Evolutionary conservation across 2,888 invertebrate species (phyloP).

Genomic region (Oeneis ivallda): DNA sequence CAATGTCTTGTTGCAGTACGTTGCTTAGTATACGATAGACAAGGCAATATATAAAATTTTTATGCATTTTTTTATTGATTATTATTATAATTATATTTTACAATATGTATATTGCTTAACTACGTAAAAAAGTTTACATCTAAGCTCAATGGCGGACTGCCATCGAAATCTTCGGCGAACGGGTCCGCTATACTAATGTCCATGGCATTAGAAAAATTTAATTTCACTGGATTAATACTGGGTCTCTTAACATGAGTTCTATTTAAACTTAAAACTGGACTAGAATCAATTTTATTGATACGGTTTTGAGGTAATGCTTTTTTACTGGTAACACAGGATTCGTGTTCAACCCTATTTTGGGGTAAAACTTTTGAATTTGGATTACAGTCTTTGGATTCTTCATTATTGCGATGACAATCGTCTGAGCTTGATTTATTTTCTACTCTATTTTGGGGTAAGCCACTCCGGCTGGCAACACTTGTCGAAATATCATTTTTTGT

Average conservation of each 20-base stretch:
- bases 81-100: too few species aligned
- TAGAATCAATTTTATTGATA: constrained; percentile 37
- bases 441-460: constrained; percentile 18
- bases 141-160: constrained; percentile 71
- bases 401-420: neutral
- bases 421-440: neutral
- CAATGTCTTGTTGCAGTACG: too few species aligned
- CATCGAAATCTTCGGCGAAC: constrained; percentile 70
- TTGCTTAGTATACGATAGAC: too few species aligned
- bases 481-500: constrained; percentile 40
- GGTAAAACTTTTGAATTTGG: neutral
- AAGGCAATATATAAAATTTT: too few species aligned
- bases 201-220: constrained; percentile 53
- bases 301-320: neutral
- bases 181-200: constrained; percentile 51
- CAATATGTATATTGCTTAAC: too few species aligned
- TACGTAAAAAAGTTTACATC: constrained; percentile 42
- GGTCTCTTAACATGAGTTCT: constrained; percentile 52
- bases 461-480: constrained; percentile 47
- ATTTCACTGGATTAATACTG: constrained; percentile 58
- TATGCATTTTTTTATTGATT: too few species aligned
- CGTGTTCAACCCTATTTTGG: neutral
- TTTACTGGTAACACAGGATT: constrained; percentile 5
- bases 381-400: neutral
- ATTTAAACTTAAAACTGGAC: constrained; percentile 58